Evolutionary conservation across 2,888 invertebrate genomes (phyloP), one percentile per base, ranked within the genome.

Genomic region (Andricus quercusramuli): DNA sequence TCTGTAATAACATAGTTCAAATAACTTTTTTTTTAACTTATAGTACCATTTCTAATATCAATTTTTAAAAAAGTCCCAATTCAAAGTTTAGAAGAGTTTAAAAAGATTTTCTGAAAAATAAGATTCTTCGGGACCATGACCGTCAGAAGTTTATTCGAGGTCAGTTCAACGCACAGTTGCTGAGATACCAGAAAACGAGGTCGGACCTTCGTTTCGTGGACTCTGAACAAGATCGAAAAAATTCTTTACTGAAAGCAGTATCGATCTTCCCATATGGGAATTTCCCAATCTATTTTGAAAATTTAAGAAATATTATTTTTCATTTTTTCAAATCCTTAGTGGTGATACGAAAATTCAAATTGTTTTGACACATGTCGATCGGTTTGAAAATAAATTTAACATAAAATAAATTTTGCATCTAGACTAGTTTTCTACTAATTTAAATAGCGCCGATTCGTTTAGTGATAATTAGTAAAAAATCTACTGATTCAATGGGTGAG

Each of bases 81-180:
- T 51, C 51, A 20, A 51, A 51, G 20, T 51, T 20, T 20, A 51
- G 5, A 22, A 44, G n/a, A 15, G 11, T 1, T 44, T 22, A 6
- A 25, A 22, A 1, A 22, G 15, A 37, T 47, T 68, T 44, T 37
- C 44, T 44, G 22, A 13, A 68, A 47, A 47, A 68, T 25, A 25
- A n/a, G 22, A 68, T 29, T 25, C 44, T 68, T 51, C 47, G 17
- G 68, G 68, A 44, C 68, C 68, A 68, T 68, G 68, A 68, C 68
- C 68, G 68, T 68, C 44, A 47, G 22, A 68, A 17, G 68, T 44
- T 68, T 22, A n/a, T 68, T 68, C 47, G 47, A 68, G 68, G 47
- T 68, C 68, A 68, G 68, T 68, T 68, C 29, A 64, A 64, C 68
- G 47, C 44, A 68, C 68, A 68, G 68, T 68, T 68, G 47, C 68